Base-by-base conservation (phyloP, 2,888 invertebrate genomes). In the Micropterix aruncella region DNA sequence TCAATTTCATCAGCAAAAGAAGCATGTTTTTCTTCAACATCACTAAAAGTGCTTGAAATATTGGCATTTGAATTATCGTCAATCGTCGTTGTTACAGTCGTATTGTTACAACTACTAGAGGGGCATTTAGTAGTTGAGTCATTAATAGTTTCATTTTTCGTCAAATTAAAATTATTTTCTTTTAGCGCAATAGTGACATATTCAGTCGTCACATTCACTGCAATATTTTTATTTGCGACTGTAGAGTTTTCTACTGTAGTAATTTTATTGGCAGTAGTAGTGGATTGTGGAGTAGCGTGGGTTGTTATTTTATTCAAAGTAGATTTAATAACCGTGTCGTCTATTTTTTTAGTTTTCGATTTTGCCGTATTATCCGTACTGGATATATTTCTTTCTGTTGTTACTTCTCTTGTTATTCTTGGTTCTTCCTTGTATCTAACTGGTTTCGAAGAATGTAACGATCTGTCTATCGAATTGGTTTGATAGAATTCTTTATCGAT, bases 321-420 rank as follows among this genome's bases (percentile, higher is more conserved):
- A 7, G 27, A 27, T 12, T 5, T 7, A 12, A 27, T 27, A n/a
- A n/a, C n/a, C n/a, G n/a, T n/a, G n/a, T n/a, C n/a, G n/a, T n/a
- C n/a, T n/a, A n/a, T n/a, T n/a, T n/a, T n/a, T n/a, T n/a, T n/a
- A n/a, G n/a, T n/a, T 27, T 27, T 27, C 16, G 15, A 14, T 15
- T 42, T 42, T 38, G 16, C 7, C 18, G 18, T 37, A 15, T 41
- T 48, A 14, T 47, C 45, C 38, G 53, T 52, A 15, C 56, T 56
- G n/a, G 52, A 49, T 44, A 53, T 52, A 18, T 53, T 52, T 47
- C 56, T 54, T 46, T 56, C 56, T 45, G 54, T 53, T 17, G 47
- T 36, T 16, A 42, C 18, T 27, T 40, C 43, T 3, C 48, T 44
- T 18, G 49, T 41, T 14, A 37, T 42, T 9, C 27, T 27, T 12